phyloP scores from a whole-genome alignment of 2,888 invertebrate genomes.

The Mesodorylaimus sp. region DNA sequence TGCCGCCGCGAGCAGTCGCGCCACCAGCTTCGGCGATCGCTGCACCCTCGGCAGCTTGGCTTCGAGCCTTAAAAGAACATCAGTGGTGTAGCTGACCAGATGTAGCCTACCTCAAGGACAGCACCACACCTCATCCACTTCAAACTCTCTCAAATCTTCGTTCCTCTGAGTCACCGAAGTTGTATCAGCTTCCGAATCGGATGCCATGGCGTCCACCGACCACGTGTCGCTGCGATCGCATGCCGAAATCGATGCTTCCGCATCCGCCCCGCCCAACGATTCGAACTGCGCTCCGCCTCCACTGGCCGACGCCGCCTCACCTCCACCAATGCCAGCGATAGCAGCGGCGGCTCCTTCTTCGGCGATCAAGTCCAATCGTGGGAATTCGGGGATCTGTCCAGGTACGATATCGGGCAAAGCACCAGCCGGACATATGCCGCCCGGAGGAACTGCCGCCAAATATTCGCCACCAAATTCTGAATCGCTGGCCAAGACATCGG shows the following conservation, averaged over 20 bases:
- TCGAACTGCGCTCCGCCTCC: background rate
- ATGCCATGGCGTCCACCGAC: slow-evolving; percentile 90
- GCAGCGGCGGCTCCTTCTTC: slow-evolving; percentile 6
- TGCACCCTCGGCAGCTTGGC: no score
- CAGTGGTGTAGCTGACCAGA: no score
- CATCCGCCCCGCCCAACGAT: background rate
- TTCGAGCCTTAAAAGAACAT: no score
- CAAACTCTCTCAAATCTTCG: slow-evolving; percentile 7
- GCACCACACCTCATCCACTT: no score
- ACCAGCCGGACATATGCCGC: background rate
- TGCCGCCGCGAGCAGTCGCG: no score
- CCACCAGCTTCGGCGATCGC: no score
- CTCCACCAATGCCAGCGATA: background rate
- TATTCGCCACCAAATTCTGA: slow-evolving; percentile 44
- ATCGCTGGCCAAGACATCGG: slow-evolving; percentile 88
- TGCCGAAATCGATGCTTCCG: background rate
- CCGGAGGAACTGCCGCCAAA: background rate
- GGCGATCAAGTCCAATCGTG: slow-evolving; percentile 10
- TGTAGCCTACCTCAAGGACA: no score
- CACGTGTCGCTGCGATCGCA: slow-evolving; percentile 49
- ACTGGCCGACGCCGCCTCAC: background rate
- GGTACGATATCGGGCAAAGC: slow-evolving; percentile 12
- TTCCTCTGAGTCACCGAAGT: no score
- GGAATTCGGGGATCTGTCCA: slow-evolving; percentile 6
- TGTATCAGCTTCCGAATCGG: slow-evolving; percentile 56